Conservation (phyloP, 2,113 vertebrate species). For the Gymnobelideus leadbeateri region DNA sequence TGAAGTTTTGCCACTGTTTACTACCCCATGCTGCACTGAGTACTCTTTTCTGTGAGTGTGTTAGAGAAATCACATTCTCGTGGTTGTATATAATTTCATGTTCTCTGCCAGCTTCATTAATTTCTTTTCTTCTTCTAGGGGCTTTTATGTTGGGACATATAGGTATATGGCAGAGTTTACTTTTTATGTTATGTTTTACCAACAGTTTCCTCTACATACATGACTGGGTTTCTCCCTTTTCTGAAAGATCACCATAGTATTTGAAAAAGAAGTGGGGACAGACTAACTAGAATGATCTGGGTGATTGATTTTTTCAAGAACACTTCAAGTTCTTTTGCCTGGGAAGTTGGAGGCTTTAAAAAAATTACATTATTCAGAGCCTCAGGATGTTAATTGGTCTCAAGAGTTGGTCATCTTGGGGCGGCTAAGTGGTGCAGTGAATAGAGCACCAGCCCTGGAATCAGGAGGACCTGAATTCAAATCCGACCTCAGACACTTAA, state of each 20-base stretch:
- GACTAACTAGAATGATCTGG: not conserved
- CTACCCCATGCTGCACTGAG: not conserved
- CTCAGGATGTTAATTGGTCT: not conserved
- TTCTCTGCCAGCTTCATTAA: not conserved
- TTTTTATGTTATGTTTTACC: not conserved
- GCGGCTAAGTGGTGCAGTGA: no score
- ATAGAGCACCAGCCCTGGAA: no score
- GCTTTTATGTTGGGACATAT: not conserved
- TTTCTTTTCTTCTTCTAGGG: not conserved
- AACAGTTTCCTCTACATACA: not conserved
- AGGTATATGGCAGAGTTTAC: not conserved
- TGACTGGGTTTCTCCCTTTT: slow-evolving; percentile 8
- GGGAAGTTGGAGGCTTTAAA: not conserved
- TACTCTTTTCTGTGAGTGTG: not conserved
- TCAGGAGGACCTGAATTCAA: no score
- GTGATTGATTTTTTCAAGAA: not conserved
- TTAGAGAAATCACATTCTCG: not conserved
- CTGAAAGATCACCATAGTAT: not conserved
- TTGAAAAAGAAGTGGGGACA: not conserved
- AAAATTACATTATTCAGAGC: not conserved
- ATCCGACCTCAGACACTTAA: no score
- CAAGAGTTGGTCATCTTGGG: not conserved
- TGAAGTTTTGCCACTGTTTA: not conserved
- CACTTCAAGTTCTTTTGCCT: slow-evolving; percentile 15
- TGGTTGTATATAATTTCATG: not conserved